Percentiles rank a stretch among this genome's conserved stretches.
Conservation (phyloP, 2,113 vertebrate species). For the Pomatorhinus ruficollis region DNA sequence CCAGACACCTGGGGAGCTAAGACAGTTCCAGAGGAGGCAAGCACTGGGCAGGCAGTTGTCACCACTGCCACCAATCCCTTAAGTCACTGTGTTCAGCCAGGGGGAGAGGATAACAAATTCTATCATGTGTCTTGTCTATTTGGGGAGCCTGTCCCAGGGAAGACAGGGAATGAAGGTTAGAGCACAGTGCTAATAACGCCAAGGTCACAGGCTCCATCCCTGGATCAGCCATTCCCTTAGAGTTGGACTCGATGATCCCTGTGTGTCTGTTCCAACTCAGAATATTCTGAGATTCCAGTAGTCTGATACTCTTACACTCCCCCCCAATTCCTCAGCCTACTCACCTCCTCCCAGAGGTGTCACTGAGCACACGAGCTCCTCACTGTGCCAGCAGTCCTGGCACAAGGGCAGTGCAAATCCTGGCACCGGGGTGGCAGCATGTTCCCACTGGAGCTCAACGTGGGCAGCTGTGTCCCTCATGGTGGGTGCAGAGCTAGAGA, state of each 20-base stretch:
- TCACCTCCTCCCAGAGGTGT: background rate
- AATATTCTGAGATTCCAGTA: background rate
- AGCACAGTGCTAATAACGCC: conserved; percentile 54
- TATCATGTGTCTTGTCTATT: background rate
- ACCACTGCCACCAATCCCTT: background rate
- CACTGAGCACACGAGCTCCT: background rate
- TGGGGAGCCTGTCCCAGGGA: background rate
- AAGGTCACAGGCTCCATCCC: conserved; percentile 52
- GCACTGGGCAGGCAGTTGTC: background rate
- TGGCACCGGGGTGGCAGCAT: background rate
- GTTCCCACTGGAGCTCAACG: background rate
- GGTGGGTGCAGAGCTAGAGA: background rate
- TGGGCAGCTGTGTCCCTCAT: background rate
- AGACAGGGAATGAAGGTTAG: background rate
- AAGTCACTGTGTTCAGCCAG: background rate
- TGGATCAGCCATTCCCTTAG: background rate
- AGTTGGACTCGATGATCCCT: background rate
- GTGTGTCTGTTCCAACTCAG: background rate
- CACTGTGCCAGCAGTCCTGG: background rate
- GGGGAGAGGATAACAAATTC: background rate
- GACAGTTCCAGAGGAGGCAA: background rate
- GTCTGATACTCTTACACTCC: background rate
- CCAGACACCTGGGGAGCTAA: rapidly evolving
- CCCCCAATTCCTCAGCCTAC: background rate
- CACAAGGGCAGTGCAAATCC: background rate